Base-by-base conservation (phyloP, 1,140 invertebrate genomes). In the Procambarus virginalis region DNA sequence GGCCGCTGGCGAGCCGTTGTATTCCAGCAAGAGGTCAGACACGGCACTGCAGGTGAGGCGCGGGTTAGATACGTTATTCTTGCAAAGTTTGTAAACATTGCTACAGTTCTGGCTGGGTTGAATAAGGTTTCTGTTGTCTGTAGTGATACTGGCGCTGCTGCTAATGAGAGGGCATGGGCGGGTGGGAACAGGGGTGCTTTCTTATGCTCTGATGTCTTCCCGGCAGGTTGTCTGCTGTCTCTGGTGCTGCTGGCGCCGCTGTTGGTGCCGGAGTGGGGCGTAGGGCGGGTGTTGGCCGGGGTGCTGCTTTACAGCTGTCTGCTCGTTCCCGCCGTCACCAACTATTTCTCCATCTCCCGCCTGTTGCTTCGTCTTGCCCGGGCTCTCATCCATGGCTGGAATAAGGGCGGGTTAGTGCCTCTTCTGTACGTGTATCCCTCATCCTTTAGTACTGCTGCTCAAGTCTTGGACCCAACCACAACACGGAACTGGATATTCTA, bases 191-290 rank as follows among this genome's bases (percentile, higher is more conserved):
- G 34, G 34, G 34, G 34, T 34, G 34, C 34, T 1, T 34, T 34
- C 34, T 34, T 34, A 34, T 34, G 34, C 34, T 34, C 34, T 34
- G 34, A 34, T 34, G 34, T 34, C 34, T 34, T 34, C 34, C 34
- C 10, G 45, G 8, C 89, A 92, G 89, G 86, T 49, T 86, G 90
- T 70, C 46, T 92, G 12, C 84, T 93, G 17, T 92, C 92, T 17
- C 64, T 92, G 17, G 86, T 93, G 48, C 91, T 93, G 76, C 58
- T 93, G n/a, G 91, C 93, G 14, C 93, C 93, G 20, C 89, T 93
- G 14, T 80, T 92, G n/a, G 91, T 92, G 17, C 85, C 87, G 64
- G 90, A 76, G 55, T 77, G 73, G 84, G 78, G 86, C 12, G 76
- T 93, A 86, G 82, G 75, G 9, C 22, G 78, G 0, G 90, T 93